phyloP scores from a whole-genome alignment of 2,888 invertebrate genomes.

The Dyspetes luteomarginatus region DNA sequence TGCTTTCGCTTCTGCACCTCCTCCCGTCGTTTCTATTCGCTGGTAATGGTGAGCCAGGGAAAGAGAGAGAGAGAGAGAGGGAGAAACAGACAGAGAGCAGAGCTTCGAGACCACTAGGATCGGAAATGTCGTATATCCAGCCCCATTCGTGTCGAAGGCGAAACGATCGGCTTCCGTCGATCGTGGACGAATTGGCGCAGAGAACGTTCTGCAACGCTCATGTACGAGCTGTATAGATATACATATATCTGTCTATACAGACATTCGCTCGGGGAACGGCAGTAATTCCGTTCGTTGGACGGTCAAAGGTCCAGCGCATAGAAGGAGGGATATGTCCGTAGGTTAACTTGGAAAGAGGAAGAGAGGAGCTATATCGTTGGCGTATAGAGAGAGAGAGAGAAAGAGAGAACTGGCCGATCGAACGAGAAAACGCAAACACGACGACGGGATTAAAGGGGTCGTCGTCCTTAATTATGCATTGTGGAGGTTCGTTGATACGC shows the following conservation, averaged over 20 bases:
- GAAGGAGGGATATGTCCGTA: constrained; percentile 21
- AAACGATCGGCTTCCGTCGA: constrained; percentile 72
- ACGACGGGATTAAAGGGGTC: constrained; percentile 77
- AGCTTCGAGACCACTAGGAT: constrained; percentile 50
- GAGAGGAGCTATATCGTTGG: constrained; percentile 11
- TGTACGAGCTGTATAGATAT: no score
- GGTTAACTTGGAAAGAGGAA: constrained; percentile 35
- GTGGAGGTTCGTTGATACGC: constrained; percentile 72
- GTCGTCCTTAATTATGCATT: constrained; percentile 79
- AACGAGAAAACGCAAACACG: constrained; percentile 78
- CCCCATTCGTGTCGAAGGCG: constrained; percentile 76
- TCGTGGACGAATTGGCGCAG: constrained; percentile 55
- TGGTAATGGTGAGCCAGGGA: constrained; percentile 35
- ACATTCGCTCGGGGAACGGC: constrained; percentile 59
- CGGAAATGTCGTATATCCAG: constrained; percentile 72
- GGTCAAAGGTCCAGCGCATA: constrained; percentile 73
- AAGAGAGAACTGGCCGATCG: constrained; percentile 33
- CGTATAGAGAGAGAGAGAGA: not conserved
- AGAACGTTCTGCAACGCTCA: not conserved
- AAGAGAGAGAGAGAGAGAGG: constrained; percentile 5
- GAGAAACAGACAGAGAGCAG: not conserved
- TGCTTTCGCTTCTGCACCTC: constrained; percentile 34
- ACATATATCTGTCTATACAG: not conserved
- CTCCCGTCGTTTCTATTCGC: constrained; percentile 24
- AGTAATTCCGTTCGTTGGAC: constrained; percentile 73